These are phyloP conservation scores for Rhinichthys klamathensis DNA, from an alignment of 2,113 vertebrate genomes.

Conservation along the genomic window DNA sequence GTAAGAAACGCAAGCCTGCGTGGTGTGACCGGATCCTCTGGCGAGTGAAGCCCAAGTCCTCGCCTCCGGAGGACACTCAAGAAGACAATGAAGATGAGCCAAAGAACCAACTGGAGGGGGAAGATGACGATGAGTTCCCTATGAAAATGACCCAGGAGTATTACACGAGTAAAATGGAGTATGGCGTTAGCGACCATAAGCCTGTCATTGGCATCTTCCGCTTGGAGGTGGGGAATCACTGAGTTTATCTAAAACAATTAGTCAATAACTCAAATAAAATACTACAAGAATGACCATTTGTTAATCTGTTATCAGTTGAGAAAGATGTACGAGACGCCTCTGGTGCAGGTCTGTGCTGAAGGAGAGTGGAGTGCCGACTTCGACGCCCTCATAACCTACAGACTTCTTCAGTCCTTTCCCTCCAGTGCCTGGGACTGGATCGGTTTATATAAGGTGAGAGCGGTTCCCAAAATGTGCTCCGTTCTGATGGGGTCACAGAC, in stretches of 20 bases:
- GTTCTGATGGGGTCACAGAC: neutral
- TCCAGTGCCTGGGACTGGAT: slow-evolving; percentile 98
- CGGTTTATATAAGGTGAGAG: slow-evolving; percentile 87
- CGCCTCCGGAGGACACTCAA: slow-evolving; percentile 41
- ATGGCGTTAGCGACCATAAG: slow-evolving; percentile 93
- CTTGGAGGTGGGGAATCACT: slow-evolving; percentile 80
- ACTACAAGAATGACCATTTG: neutral
- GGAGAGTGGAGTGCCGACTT: slow-evolving; percentile 84
- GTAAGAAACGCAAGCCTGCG: slow-evolving; percentile 93
- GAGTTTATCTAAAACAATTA: neutral
- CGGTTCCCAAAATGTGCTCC: neutral
- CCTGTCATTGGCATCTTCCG: slow-evolving; percentile 86
- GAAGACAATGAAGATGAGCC: slow-evolving; percentile 51
- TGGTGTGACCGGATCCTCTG: slow-evolving; percentile 96
- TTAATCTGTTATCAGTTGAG: slow-evolving; percentile 75
- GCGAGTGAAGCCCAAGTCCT: slow-evolving; percentile 75
- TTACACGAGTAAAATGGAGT: slow-evolving; percentile 88
- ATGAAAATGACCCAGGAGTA: slow-evolving; percentile 77
- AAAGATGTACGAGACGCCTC: slow-evolving; percentile 75
- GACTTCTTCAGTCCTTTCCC: slow-evolving; percentile 74
- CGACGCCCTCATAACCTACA: slow-evolving; percentile 82
- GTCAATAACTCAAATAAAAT: neutral
- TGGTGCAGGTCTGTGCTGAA: slow-evolving; percentile 79
- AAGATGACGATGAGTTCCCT: slow-evolving; percentile 63
- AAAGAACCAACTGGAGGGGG: neutral